Evolutionary conservation across 2,797 vertebrate genomes (phyloP).

Genomic region (Rhinatrema bivittatum): DNA sequence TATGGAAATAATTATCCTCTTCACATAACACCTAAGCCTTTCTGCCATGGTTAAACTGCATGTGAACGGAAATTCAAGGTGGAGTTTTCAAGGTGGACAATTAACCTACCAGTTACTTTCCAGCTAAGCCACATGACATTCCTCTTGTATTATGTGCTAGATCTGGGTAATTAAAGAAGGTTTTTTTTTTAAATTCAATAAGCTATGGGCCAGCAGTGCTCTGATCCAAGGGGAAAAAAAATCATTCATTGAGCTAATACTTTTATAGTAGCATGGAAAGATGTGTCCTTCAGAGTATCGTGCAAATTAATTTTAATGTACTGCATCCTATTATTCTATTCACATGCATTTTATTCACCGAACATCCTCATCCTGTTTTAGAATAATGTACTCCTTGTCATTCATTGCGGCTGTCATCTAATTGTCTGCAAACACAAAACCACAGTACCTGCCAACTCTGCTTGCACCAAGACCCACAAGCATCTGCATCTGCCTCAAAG

Average conservation of each 20-base stretch:
- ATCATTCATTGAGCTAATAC: conserved; percentile 9
- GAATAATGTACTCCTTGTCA: neutral
- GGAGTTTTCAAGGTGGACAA: no score
- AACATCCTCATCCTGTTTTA: conserved; percentile 7
- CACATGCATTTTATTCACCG: neutral
- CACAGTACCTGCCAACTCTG: neutral
- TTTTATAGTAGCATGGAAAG: conserved; percentile 8
- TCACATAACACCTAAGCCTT: no score
- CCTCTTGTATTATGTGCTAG: conserved; percentile 22
- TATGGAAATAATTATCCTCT: no score
- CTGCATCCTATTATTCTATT: neutral
- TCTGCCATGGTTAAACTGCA: no score
- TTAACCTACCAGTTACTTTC: conserved; percentile 15
- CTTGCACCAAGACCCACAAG: conserved; percentile 3
- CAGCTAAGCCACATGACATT: conserved; percentile 22
- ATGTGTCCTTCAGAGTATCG: neutral
- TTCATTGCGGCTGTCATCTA: neutral
- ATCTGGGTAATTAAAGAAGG: no score
- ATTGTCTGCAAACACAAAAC: neutral
- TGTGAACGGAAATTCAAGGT: no score
- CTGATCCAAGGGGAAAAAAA: conserved; percentile 7
- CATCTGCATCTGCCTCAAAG: no score
- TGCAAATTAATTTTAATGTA: neutral
- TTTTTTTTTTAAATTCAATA: conserved; percentile 21
- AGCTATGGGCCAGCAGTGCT: conserved; percentile 3